phyloP scores from a whole-genome alignment of 2,113 vertebrate species.

The Geothlypis trichas region DNA sequence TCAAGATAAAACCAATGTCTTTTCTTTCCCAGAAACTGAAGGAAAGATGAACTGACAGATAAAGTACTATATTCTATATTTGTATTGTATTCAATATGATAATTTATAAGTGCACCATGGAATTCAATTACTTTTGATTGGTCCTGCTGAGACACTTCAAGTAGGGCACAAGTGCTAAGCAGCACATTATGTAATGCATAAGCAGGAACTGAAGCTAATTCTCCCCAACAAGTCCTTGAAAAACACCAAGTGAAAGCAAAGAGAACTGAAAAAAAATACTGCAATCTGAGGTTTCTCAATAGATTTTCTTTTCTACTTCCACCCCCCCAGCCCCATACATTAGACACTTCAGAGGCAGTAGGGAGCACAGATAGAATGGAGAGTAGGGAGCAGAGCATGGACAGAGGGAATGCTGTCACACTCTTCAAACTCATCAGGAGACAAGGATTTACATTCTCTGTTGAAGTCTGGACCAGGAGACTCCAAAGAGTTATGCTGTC shows the following conservation, averaged over 20 bases:
- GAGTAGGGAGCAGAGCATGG: not conserved
- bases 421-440: not conserved
- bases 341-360: not conserved
- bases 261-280: not conserved
- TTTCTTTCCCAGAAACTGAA: not conserved
- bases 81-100: not conserved
- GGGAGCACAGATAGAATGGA: not conserved
- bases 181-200: not conserved
- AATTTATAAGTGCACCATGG: not conserved
- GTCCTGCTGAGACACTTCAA: not conserved
- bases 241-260: not conserved
- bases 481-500: constrained; percentile 52
- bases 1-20: not conserved
- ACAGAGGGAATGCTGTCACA: not conserved
- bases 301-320: not conserved
- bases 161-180: not conserved
- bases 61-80: not conserved
- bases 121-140: not conserved
- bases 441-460: constrained; percentile 46
- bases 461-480: constrained; percentile 15
- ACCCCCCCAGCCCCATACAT: not conserved
- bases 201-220: not conserved
- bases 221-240: not conserved
- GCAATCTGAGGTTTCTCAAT: not conserved
- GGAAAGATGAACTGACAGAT: not conserved